Conservation (phyloP, 2,888 invertebrate genomes). For the Stenodema calcarata region DNA sequence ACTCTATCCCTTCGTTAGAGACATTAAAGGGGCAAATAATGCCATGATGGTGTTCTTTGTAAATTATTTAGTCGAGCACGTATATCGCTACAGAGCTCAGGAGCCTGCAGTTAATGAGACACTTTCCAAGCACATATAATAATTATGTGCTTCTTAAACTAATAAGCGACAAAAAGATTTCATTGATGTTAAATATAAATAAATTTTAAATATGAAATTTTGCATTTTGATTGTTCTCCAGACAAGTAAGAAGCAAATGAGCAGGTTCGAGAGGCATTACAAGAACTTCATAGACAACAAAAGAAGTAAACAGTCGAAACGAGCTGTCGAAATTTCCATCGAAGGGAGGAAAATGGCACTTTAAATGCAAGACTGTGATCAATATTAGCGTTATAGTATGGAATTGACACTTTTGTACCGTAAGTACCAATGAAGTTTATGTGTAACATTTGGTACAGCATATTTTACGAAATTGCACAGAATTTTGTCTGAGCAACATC, state of each 20-base stretch:
- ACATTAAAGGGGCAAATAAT: too few relatives aligned
- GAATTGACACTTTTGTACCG: not conserved
- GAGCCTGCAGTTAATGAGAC: too few relatives aligned
- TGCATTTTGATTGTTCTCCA: conserved; percentile 60
- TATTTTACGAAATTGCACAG: not conserved
- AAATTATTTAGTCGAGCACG: too few relatives aligned
- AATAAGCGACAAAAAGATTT: too few relatives aligned
- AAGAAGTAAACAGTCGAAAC: conserved; percentile 75
- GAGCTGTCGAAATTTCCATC: conserved; percentile 91
- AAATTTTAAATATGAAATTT: too few relatives aligned
- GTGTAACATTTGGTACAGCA: not conserved
- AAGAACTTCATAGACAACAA: conserved; percentile 88
- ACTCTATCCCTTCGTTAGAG: too few relatives aligned
- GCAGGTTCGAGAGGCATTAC: conserved; percentile 90
- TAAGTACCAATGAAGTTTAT: not conserved
- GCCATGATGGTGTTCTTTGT: too few relatives aligned
- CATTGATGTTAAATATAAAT: too few relatives aligned
- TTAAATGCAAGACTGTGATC: conserved; percentile 63
- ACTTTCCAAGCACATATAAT: too few relatives aligned
- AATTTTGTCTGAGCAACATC: not conserved
- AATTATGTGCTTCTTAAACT: too few relatives aligned
- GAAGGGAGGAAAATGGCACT: conserved; percentile 96
- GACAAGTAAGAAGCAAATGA: conserved; percentile 82
- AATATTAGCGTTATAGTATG: not conserved
- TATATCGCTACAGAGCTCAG: too few relatives aligned